Percentiles rank a stretch among this genome's conserved stretches.
These are phyloP conservation scores for Tridacna crocea DNA, from an alignment of 2,888 invertebrate species.

Conservation along the genomic window DNA sequence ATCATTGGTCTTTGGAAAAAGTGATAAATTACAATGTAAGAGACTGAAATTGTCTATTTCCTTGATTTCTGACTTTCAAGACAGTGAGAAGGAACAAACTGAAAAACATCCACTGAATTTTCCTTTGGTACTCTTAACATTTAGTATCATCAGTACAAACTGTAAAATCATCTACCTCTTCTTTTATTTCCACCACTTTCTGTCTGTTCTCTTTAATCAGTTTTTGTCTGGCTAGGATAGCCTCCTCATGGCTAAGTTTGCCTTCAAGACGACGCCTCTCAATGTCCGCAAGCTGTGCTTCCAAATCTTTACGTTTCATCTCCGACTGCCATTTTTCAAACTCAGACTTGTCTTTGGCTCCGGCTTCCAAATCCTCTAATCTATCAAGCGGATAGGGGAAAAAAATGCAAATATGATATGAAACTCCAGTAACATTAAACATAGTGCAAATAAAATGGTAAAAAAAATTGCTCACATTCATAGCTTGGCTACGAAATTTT, in stretches of 20 bases:
- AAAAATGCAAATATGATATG: neutral
- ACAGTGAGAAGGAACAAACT: no score
- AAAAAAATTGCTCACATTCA: no score
- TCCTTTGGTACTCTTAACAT: no score
- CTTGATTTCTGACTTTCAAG: no score
- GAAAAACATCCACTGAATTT: no score
- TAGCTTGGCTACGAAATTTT: no score
- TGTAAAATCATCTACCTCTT: slow-evolving; percentile 72
- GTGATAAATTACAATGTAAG: no score
- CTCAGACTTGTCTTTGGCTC: slow-evolving; percentile 79
- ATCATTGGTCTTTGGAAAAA: no score
- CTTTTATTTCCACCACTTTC: slow-evolving; percentile 81
- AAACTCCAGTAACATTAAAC: no score
- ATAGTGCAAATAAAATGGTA: no score
- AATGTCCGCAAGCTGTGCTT: slow-evolving; percentile 78
- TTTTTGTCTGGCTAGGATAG: slow-evolving; percentile 82
- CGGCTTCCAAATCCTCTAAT: slow-evolving; percentile 80
- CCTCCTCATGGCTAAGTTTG: slow-evolving; percentile 84
- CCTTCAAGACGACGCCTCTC: slow-evolving; percentile 82
- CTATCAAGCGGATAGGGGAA: slow-evolving; percentile 60
- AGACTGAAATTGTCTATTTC: no score
- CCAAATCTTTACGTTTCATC: slow-evolving; percentile 80
- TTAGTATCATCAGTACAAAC: no score
- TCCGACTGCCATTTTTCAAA: slow-evolving; percentile 83
- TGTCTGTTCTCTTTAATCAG: slow-evolving; percentile 79